Percentiles rank a stretch among this genome's conserved stretches.
phyloP scores from a whole-genome alignment of 2,113 vertebrate genomes.

The Lanius collurio region DNA sequence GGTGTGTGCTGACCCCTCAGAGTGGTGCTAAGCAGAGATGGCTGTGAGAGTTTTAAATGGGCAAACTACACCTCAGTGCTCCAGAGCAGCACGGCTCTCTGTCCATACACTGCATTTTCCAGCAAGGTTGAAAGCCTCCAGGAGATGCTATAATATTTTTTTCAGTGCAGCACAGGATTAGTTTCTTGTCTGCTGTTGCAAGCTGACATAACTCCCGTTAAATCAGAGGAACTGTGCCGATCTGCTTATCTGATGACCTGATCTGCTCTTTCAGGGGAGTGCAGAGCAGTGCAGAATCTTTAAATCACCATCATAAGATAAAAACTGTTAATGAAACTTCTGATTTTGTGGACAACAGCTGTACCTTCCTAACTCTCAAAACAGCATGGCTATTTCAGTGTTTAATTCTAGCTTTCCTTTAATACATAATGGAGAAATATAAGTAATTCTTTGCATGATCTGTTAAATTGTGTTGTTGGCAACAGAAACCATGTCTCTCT shows the following conservation, averaged over 20 bases:
- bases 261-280: neutral
- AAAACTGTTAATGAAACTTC: neutral
- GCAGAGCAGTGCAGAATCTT: neutral
- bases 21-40: neutral
- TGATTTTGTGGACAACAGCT: neutral
- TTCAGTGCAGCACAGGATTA: neutral
- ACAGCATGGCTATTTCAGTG: neutral
- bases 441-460: neutral
- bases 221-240: neutral
- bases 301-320: neutral
- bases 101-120: neutral
- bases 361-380: neutral
- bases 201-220: slow-evolving; percentile 8
- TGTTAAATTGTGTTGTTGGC: neutral
- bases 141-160: neutral
- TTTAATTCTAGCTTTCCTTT: neutral
- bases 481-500: neutral
- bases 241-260: slow-evolving; percentile 37
- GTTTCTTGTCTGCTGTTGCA: neutral
- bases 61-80: rapidly evolving
- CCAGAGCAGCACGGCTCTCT: neutral
- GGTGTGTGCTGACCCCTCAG: neutral
- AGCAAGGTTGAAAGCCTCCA: neutral
- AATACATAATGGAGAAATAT: neutral
- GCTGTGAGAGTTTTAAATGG: neutral